phyloP scores from a whole-genome alignment of 1,140 invertebrate genomes.

The Bemisia tabaci region DNA sequence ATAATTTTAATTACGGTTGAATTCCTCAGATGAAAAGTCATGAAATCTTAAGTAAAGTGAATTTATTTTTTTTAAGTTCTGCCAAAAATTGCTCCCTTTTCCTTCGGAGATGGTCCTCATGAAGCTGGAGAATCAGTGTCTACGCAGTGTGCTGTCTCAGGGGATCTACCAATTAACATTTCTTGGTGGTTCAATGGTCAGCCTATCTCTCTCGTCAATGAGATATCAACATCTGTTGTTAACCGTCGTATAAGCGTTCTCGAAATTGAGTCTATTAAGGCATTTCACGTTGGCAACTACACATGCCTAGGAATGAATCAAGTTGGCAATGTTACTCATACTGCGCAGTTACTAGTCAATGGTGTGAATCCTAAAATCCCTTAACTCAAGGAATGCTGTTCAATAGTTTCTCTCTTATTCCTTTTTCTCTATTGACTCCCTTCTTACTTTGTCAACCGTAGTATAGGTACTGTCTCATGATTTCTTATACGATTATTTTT shows the following conservation, averaged over 20 bases:
- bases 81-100: conserved; percentile 61
- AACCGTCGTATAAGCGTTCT: conserved; percentile 42
- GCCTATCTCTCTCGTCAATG: conserved; percentile 31
- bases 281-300: conserved; percentile 46
- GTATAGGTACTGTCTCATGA: no score
- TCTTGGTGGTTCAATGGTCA: conserved; percentile 53
- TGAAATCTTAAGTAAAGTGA: no score
- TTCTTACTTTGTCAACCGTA: no score
- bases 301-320: conserved; percentile 48
- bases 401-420: no score
- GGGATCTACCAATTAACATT: conserved; percentile 59
- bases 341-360: conserved; percentile 44
- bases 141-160: conserved; percentile 62
- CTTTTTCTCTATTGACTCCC: no score
- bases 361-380: conserved; percentile 32
- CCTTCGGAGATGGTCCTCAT: conserved; percentile 46
- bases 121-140: conserved; percentile 63
- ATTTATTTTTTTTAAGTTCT: conserved; percentile 42
- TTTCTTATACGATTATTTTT: no score
- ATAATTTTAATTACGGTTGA: no score
- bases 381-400: no score
- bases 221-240: conserved; percentile 44
- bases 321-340: conserved; percentile 43
- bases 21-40: no score
- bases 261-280: conserved; percentile 45